Base-by-base conservation (phyloP, 2,888 invertebrate genomes). In the Hirtodrosophila histrioides region DNA sequence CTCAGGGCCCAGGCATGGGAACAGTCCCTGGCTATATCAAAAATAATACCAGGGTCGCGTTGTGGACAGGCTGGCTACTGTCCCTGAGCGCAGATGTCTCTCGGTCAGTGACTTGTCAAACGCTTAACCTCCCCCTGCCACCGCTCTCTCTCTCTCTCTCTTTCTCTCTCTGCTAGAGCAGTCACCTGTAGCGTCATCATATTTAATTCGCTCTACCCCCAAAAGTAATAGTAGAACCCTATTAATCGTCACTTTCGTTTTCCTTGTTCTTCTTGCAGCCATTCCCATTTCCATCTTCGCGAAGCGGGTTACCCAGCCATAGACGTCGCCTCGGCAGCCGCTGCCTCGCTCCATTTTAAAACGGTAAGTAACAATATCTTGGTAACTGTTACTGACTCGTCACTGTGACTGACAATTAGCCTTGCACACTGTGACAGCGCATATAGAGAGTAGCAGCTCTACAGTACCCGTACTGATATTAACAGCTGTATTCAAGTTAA, bases 201-300 rank as follows among this genome's bases (percentile, higher is more conserved):
- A 62, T 61, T 24, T n/a, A 5, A 27, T 27, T 27, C 27, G 5
- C 5, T 5, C 27, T 27, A 27, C 27, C 5, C 33, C 11, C n/a
- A 53, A 40, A 31, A 8, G 9, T 8, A 31, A 31, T 31, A 31
- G 7, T 8, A 3, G 0, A 31, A 7, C 31, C 3, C 4, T 8
- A 8, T 31, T 36, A 35, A 40, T 33, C 23, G 27, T 45, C 44
- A 63, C 49, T 27, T 24, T 44, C 29, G 23, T 27, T 53, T 39
- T 46, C 12, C 11, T 17, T 24, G 7, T 3, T 37, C 29, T 24
- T 60, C 9, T 80, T 83, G 27, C 72, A 85, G 80, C 48, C 68
- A 69, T 61, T 72, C 54, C 41, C 62, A 77, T 69, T 72, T 61
- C 23, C 61, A 61, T 31, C 31, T 46, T 24, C 50, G 69, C 61